Evolutionary conservation across 2,888 invertebrate species (phyloP).

Genomic region (Drosophila meridionalis): DNA sequence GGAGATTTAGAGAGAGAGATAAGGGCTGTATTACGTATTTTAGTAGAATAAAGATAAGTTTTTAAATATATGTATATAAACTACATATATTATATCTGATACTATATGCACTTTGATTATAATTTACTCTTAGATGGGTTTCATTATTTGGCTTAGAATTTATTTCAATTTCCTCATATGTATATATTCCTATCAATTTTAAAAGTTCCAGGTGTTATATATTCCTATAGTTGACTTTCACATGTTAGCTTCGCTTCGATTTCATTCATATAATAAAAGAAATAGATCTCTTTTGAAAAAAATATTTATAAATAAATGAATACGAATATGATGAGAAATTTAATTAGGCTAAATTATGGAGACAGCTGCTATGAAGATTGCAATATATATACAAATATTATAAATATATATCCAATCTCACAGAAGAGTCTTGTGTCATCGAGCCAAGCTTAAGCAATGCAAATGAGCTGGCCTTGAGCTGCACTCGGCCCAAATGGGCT

Average conservation of each 20-base stretch:
- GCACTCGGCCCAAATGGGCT: slow-evolving; percentile 24
- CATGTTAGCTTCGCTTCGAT: neutral
- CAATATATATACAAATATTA: neutral
- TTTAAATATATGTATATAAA: neutral
- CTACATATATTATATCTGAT: neutral
- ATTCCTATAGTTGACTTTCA: neutral
- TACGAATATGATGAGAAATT: neutral
- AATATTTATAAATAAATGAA: neutral
- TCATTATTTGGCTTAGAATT: neutral
- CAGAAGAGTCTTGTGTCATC: slow-evolving; percentile 54
- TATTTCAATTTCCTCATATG: neutral
- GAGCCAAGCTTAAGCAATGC: slow-evolving; percentile 46
- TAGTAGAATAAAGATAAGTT: neutral
- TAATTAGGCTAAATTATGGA: neutral
- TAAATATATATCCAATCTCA: neutral
- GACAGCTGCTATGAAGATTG: slow-evolving; percentile 6
- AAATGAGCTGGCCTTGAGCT: slow-evolving; percentile 62
- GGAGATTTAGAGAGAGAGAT: slow-evolving; percentile 24
- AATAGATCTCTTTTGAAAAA: neutral
- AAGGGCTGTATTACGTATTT: neutral
- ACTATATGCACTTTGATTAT: neutral
- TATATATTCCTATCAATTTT: neutral
- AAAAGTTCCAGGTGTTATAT: neutral
- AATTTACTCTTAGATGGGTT: neutral
- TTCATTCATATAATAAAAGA: too few species aligned